phyloP scores from a whole-genome alignment of 2,888 invertebrate genomes.

The Athrips mouffetella region DNA sequence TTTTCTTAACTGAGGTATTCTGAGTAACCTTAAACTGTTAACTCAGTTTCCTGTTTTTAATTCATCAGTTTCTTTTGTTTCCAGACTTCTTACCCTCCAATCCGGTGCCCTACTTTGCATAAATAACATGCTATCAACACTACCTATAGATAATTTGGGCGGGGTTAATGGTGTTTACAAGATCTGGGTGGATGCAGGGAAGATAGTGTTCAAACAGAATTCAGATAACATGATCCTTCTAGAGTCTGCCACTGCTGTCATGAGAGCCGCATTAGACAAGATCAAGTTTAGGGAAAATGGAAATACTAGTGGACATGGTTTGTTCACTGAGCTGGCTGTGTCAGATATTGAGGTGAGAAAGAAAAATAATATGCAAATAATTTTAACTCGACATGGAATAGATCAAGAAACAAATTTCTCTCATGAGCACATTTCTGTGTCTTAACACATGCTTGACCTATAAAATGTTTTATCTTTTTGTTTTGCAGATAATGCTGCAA shows the following conservation, averaged over 20 bases:
- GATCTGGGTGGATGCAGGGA: conserved; percentile 83
- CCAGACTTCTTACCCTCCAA: conserved; percentile 75
- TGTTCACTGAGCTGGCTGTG: conserved; percentile 76
- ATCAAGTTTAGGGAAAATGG: conserved; percentile 71
- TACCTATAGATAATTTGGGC: conserved; percentile 81
- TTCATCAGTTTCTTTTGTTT: conserved; percentile 34
- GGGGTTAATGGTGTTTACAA: conserved; percentile 80
- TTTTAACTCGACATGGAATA: too few species aligned
- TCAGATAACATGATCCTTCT: conserved; percentile 73
- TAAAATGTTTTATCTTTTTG: too few species aligned
- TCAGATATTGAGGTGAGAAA: conserved; percentile 80
- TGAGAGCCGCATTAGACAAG: conserved; percentile 85
- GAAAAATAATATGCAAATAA: too few species aligned
- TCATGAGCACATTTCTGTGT: too few species aligned
- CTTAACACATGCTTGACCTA: too few species aligned
- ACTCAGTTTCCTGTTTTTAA: too few species aligned
- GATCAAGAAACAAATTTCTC: too few species aligned
- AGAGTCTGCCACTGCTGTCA: conserved; percentile 85
- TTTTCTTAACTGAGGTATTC: too few species aligned
- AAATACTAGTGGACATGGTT: conserved; percentile 44
- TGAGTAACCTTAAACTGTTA: too few species aligned
- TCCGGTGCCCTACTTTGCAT: conserved; percentile 83
- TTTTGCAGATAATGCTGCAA: conserved; percentile 67
- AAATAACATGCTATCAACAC: conserved; percentile 82
- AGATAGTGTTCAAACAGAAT: conserved; percentile 78